phyloP scores from a whole-genome alignment of 1,140 invertebrate genomes.

The Physella acuta region DNA sequence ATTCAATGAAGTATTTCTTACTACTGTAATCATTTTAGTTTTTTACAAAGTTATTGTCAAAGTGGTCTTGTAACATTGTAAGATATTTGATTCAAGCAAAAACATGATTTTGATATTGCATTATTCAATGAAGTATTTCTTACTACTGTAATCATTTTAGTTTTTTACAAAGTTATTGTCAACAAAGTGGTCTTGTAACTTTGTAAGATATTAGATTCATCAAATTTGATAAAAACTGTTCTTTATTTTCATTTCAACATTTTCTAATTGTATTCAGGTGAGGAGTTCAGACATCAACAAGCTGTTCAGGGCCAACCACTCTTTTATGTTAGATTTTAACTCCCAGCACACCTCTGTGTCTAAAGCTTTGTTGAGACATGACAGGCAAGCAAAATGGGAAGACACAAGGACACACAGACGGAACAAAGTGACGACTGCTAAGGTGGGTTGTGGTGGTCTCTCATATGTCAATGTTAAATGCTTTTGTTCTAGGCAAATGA shows the following conservation, averaged over 20 bases:
- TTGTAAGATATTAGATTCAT: neutral
- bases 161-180: neutral
- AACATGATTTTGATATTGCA: no score
- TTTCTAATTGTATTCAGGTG: neutral
- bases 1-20: neutral
- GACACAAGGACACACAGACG: conserved; percentile 22
- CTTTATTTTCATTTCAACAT: neutral
- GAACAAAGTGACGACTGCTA: neutral
- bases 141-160: neutral
- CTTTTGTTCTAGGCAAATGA: no score
- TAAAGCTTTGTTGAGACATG: conserved; percentile 55
- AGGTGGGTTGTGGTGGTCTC: no score
- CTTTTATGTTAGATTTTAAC: conserved; percentile 54
- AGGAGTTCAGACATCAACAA: conserved; percentile 38
- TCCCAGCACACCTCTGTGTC: conserved; percentile 58
- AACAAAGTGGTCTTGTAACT: neutral
- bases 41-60: neutral
- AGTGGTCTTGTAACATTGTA: neutral
- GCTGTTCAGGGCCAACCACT: conserved; percentile 39
- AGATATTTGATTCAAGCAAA: neutral
- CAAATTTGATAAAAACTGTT: neutral
- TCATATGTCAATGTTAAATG: no score
- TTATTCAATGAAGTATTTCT: neutral
- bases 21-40: neutral
- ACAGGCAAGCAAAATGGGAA: conserved; percentile 47